These are phyloP conservation scores for Leptogaster cylindrica DNA, from an alignment of 2,888 invertebrate genomes.

Conservation along the genomic window DNA sequence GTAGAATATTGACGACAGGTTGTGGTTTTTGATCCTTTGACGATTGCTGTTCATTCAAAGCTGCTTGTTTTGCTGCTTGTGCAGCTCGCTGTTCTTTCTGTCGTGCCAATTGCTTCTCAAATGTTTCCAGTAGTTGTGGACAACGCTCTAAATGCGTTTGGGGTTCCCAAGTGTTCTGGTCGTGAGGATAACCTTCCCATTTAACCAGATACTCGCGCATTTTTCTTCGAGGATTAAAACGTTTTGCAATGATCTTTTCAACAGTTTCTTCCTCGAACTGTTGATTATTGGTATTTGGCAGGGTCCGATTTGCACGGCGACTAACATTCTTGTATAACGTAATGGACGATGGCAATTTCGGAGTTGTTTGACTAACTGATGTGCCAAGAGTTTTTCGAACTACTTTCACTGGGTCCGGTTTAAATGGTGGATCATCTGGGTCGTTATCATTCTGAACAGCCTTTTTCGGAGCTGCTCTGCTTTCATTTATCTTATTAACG, in stretches of 20 bases:
- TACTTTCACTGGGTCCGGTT: slow-evolving; percentile 28
- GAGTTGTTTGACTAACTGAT: slow-evolving; percentile 32
- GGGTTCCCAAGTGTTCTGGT: slow-evolving; percentile 86
- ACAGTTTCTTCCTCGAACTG: slow-evolving; percentile 73
- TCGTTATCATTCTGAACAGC: slow-evolving; percentile 5
- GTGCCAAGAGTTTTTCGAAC: slow-evolving; percentile 33
- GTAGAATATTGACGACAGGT: slow-evolving; percentile 57
- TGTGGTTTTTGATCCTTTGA: slow-evolving; percentile 49
- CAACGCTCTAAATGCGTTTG: slow-evolving; percentile 77
- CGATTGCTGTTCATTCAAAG: slow-evolving; percentile 50
- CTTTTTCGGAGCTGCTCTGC: not conserved
- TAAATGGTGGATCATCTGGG: slow-evolving; percentile 27
- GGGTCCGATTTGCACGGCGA: slow-evolving; percentile 57
- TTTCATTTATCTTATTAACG: not conserved
- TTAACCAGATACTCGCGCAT: slow-evolving; percentile 84
- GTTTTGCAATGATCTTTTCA: slow-evolving; percentile 83
- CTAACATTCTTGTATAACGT: slow-evolving; percentile 48
- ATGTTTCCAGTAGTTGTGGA: slow-evolving; percentile 77
- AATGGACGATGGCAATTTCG: slow-evolving; percentile 4
- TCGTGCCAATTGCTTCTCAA: slow-evolving; percentile 78
- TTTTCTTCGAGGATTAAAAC: slow-evolving; percentile 79
- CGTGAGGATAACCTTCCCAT: slow-evolving; percentile 83
- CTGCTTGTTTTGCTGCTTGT: slow-evolving; percentile 57
- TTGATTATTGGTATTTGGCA: slow-evolving; percentile 50
- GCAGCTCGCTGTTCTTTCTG: slow-evolving; percentile 75